Base-by-base conservation (phyloP, 2,113 vertebrate genomes). In the Dunckerocampus dactyliophorus region DNA sequence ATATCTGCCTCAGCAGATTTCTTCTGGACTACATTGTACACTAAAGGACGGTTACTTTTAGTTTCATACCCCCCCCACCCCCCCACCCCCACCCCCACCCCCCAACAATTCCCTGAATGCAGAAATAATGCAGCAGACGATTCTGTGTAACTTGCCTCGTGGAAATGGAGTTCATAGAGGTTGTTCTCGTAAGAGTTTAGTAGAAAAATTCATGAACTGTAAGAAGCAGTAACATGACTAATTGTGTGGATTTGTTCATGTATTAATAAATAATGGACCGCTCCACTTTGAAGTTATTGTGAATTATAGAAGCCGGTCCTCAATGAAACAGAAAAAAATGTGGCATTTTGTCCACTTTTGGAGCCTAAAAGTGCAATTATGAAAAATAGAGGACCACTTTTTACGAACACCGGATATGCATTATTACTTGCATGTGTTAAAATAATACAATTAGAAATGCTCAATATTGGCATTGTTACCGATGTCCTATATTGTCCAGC, bases 1-100 rank as follows among this genome's bases (percentile, higher is more conserved):
- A 78, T 52, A 54, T 54, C 61, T 17, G 69, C 66, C 72, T 83
- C 71, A 83, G 80, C 76, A 79, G 46, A 75, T 69, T 70, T 65
- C 17, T 70, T 63, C 19, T 24, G 31, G 63, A 42, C 47, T 7
- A 37, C 20, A 21, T 37, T 67, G 46, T 67, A 43, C 57, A 14
- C 62, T 47, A 48, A 31, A 62, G 16, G 39, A 55, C n/a, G 6
- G 9, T 50, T 15, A 31, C 53, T 84, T 83, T 85, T 57, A 22
- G 57, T 73, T 63, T 65, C 17, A 65, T 62, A 66, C 39, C 37
- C 49, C 37, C 51, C 11, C n/a, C n/a, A n/a, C n/a, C 39, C 37
- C 49, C 37, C 51, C 11, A 11, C n/a, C n/a, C n/a, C n/a, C n/a
- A n/a, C 49, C 37, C 51, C 11, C n/a, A n/a, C n/a, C n/a, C n/a